Evolutionary conservation across 2,113 vertebrate genomes (phyloP).

Genomic region (Poecilia latipinna): DNA sequence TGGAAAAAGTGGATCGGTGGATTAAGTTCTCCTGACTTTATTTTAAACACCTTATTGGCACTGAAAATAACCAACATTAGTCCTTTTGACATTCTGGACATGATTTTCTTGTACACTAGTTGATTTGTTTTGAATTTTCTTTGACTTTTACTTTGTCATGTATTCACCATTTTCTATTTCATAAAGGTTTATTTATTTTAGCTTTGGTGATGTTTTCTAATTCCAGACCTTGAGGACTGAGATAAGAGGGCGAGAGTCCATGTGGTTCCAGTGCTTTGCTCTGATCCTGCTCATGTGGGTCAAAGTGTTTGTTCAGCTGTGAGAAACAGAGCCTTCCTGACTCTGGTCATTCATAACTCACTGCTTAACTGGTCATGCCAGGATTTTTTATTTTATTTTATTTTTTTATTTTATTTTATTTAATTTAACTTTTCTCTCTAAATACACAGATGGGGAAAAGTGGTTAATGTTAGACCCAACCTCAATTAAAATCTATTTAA

Average conservation of each 20-base stretch:
- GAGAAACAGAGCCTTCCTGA: too few species aligned
- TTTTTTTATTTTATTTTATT: not conserved
- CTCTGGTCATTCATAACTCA: not conserved
- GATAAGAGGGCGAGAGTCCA: not conserved
- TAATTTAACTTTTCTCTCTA: not conserved
- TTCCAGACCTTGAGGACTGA: not conserved
- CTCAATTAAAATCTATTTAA: not conserved
- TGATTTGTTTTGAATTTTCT: not conserved
- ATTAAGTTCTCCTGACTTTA: too few species aligned
- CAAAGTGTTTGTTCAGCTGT: not conserved
- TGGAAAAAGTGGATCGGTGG: too few species aligned
- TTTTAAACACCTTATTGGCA: too few species aligned
- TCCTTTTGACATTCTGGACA: too few species aligned
- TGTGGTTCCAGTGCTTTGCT: constrained; percentile 30
- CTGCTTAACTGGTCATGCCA: not conserved
- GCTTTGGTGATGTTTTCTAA: not conserved
- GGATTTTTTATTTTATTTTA: not conserved
- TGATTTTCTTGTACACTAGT: not conserved
- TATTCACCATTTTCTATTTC: not conserved
- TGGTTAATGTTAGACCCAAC: not conserved
- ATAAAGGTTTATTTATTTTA: not conserved
- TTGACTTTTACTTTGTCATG: not conserved
- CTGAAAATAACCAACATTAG: too few species aligned
- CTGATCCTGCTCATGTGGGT: constrained; percentile 15
- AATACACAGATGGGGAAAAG: not conserved